A percentile compares a stretch with the other conserved stretches of the same genome.
Conservation (phyloP, 2,888 invertebrate genomes). For the Cetonia aurata region DNA sequence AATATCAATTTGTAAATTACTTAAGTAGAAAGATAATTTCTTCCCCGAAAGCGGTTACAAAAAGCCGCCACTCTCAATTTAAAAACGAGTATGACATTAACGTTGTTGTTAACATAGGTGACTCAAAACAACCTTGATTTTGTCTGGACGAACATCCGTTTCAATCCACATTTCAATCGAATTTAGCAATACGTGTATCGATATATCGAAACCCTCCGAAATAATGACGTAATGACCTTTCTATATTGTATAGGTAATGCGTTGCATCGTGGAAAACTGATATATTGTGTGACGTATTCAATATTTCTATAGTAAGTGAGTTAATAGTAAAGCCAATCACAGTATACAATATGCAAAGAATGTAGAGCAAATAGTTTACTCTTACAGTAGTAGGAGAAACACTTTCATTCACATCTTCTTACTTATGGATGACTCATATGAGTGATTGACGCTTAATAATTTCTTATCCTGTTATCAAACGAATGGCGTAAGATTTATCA, state of each 20-base stretch:
- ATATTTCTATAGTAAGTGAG: too few relatives aligned
- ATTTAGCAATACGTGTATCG: too few relatives aligned
- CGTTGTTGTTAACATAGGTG: conserved; percentile 13
- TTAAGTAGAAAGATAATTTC: neutral
- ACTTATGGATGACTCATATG: neutral
- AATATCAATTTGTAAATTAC: too few relatives aligned
- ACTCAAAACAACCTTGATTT: conserved; percentile 34
- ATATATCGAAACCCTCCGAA: neutral
- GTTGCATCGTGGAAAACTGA: too few relatives aligned
- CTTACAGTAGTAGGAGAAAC: neutral
- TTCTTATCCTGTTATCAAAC: too few relatives aligned
- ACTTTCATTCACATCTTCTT: neutral
- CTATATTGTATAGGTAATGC: neutral
- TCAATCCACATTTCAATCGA: neutral
- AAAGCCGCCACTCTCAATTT: neutral
- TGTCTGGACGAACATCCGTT: conserved; percentile 36
- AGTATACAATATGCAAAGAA: neutral
- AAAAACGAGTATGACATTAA: neutral
- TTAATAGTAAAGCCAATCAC: neutral
- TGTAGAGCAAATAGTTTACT: neutral
- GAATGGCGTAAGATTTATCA: too few relatives aligned
- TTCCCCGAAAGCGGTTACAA: neutral
- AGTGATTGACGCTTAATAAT: too few relatives aligned
- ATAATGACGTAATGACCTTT: conserved; percentile 24
- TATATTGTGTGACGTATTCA: too few relatives aligned